Conservation (phyloP, 2,888 invertebrate species). For the Macrosiphum euphorbiae region DNA sequence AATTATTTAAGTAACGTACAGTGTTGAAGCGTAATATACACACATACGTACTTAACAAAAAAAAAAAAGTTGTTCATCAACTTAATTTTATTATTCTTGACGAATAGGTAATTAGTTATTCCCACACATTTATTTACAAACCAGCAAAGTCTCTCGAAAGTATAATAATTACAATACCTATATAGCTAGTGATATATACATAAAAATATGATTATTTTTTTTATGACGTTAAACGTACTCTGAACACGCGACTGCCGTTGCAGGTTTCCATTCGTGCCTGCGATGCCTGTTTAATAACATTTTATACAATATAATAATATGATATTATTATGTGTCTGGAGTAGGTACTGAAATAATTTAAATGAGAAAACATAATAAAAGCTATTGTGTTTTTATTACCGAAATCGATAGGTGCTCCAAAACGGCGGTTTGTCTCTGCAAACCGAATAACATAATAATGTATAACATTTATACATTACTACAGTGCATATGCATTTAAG, state of each 20-base stretch:
- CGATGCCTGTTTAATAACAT: neutral
- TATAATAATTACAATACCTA: slow-evolving; percentile 1
- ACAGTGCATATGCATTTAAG: neutral
- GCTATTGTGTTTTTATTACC: neutral
- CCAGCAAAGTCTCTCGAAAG: neutral
- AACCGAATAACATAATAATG: neutral
- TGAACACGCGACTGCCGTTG: neutral
- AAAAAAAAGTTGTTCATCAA: neutral
- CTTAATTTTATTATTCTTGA: slow-evolving; percentile 13
- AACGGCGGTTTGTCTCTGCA: neutral
- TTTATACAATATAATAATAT: neutral
- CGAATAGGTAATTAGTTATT: slow-evolving; percentile 8
- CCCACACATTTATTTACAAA: neutral
- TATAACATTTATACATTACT: neutral
- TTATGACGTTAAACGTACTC: neutral
- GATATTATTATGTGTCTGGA: neutral
- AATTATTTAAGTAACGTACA: slow-evolving; percentile 17
- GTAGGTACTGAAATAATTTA: neutral
- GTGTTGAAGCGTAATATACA: neutral
- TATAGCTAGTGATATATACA: too few species aligned
- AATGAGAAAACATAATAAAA: neutral
- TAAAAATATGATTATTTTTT: neutral
- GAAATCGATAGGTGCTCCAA: neutral
- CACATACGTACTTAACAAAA: neutral
- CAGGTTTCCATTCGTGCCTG: neutral